Percentiles rank a stretch among this genome's conserved stretches.
phyloP scores from a whole-genome alignment of 2,113 vertebrate genomes.

The Etheostoma cragini region DNA sequence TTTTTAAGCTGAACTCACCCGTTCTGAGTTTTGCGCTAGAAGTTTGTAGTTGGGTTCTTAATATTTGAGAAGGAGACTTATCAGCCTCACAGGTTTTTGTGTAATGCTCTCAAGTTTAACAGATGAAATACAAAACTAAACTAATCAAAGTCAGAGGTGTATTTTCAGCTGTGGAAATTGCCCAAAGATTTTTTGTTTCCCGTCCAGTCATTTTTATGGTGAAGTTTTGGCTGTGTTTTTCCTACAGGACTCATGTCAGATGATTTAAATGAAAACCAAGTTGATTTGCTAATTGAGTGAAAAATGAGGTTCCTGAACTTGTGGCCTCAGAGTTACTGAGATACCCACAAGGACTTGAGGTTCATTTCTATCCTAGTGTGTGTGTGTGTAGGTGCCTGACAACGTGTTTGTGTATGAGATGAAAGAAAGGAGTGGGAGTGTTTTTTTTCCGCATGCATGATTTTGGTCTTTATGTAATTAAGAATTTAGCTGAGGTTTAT shows the following conservation, averaged over 20 bases:
- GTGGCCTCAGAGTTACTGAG: conserved; percentile 43
- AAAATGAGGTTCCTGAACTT: conserved; percentile 52
- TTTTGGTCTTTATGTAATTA: conserved; percentile 33
- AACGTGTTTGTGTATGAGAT: not conserved
- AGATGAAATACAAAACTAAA: conserved; percentile 43
- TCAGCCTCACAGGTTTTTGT: conserved; percentile 29
- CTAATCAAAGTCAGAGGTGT: conserved; percentile 40
- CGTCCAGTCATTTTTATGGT: conserved; percentile 34
- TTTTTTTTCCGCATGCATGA: not conserved
- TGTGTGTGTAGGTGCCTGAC: not conserved
- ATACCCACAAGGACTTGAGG: conserved; percentile 9
- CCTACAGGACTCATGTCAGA: conserved; percentile 14
- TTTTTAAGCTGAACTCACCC: conserved; percentile 33
- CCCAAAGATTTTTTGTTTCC: conserved; percentile 44
- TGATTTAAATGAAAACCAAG: conserved; percentile 43
- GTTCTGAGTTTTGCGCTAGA: conserved; percentile 15
- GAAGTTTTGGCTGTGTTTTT: conserved; percentile 20
- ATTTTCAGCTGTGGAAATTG: conserved; percentile 49
- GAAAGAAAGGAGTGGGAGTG: not conserved
- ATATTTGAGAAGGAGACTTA: conserved; percentile 29
- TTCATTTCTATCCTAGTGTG: not conserved
- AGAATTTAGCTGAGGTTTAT: conserved; percentile 13
- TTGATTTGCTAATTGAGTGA: conserved; percentile 57
- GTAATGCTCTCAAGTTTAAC: conserved; percentile 34
- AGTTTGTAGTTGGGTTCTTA: conserved; percentile 48